Conservation (phyloP, 2,888 invertebrate species). For the Noctua comes region DNA sequence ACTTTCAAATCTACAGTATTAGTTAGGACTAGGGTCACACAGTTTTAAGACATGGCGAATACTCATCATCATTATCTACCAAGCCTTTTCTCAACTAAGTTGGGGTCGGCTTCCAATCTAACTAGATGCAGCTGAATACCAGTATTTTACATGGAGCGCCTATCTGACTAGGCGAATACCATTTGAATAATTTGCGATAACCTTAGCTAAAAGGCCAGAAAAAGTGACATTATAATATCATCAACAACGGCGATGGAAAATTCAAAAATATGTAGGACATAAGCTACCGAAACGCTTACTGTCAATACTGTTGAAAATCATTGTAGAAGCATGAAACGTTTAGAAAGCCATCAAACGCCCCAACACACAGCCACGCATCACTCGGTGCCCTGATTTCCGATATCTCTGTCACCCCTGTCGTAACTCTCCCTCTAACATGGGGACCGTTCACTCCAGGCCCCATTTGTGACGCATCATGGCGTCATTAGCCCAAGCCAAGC, state of each 20-base stretch:
- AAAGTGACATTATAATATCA: not conserved
- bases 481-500: conserved; percentile 37
- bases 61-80: too few species aligned
- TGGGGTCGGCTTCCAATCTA: too few species aligned
- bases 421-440: not conserved
- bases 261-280: not conserved
- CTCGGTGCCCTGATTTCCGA: conserved; percentile 7
- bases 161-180: too few species aligned
- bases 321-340: not conserved
- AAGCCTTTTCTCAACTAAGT: too few species aligned
- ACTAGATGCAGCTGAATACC: too few species aligned
- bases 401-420: not conserved
- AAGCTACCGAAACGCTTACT: not conserved
- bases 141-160: too few species aligned
- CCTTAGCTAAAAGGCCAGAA: too few species aligned
- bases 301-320: not conserved
- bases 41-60: too few species aligned
- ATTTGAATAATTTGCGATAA: too few species aligned
- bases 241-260: not conserved
- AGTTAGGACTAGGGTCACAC: not conserved
- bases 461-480: conserved; percentile 44
- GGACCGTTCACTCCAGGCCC: conserved; percentile 29
- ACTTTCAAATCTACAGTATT: not conserved
- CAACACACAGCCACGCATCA: not conserved
- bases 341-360: not conserved